phyloP scores from a whole-genome alignment of 2,113 vertebrate species.

The Rhea americana region DNA sequence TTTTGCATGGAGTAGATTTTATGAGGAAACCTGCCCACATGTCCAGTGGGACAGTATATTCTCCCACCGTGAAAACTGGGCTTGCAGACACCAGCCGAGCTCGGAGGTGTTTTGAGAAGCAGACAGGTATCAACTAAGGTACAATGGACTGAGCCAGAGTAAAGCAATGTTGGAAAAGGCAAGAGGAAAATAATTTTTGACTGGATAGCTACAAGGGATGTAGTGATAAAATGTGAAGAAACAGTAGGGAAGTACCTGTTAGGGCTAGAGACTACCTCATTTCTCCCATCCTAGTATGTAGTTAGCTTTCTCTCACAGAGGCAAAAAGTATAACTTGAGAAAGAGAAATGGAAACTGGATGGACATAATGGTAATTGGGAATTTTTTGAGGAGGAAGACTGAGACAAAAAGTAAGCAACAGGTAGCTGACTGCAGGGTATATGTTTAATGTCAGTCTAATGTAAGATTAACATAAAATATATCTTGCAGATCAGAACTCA shows the following conservation, averaged over 20 bases:
- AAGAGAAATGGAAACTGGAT: not conserved
- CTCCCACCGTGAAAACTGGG: not conserved
- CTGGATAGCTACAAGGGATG: not conserved
- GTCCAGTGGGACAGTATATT: not conserved
- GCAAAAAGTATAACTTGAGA: not conserved
- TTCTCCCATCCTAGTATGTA: too few species aligned
- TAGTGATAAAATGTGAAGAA: not conserved
- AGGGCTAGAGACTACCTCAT: not conserved
- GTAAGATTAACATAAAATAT: not conserved
- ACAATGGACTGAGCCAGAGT: not conserved
- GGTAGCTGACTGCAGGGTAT: not conserved
- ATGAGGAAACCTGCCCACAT: not conserved
- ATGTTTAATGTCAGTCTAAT: not conserved
- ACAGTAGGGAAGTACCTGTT: not conserved
- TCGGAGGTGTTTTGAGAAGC: not conserved
- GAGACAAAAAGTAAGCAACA: not conserved
- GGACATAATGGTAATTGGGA: not conserved
- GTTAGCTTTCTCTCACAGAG: too few species aligned
- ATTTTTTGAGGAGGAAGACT: not conserved
- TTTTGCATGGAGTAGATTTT: not conserved
- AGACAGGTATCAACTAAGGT: not conserved
- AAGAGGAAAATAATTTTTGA: conserved; percentile 38
- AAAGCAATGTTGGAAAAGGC: conserved; percentile 1
- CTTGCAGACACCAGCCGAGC: not conserved
- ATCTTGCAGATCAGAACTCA: not conserved